Base-by-base conservation (phyloP, 2,797 vertebrate species). In the Parauchenoglanis ngamensis region DNA sequence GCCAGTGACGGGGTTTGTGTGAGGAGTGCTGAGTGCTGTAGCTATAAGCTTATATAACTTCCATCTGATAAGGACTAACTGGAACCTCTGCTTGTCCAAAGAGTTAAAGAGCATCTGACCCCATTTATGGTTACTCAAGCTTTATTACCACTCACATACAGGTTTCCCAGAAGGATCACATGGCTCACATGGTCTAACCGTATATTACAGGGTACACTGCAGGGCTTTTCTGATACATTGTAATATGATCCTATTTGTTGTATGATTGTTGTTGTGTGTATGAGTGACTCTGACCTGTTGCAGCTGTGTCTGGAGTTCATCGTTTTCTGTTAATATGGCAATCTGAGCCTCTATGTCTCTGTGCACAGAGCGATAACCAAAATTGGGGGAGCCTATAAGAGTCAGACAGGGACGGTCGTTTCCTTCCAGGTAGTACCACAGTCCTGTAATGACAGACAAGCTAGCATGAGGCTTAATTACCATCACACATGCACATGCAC, bases 271-370 rank as follows among this genome's bases (percentile, higher is more conserved):
- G 40, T 40, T 40, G 40, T 40, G 75, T 65, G 25, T 15, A 44
- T 2, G 8, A 49, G 56, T 61, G 68, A 13, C 28, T 13, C 91
- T 49, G 52, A 98, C 98, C 98, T 97, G 96, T 89, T 97, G 97
- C 35, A 99, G 96, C 90, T 97, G 97, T 89, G 95, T 95, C 95
- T 98, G 98, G 91, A 99, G 92, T 67, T 95, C 95, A 92, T 93
- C 93, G 28, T 97, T 99, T 89, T 98, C 97, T 0, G 98, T 99
- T 90, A 99, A 97, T 73, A 99, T 97, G 1, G 97, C 98, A 15
- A 99, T 96, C 93, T 99, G 98, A 87, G 98, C 97, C 94, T 99
- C 98, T 92, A 99, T 95, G 94, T 99, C 98, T 23, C 98, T 96
- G 93, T 99, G 97, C 90, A 99, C 97, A 0, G 98, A 99, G 89